Evolutionary conservation across 2,797 vertebrate genomes (phyloP).

Genomic region (Eurystomus glaucurus): DNA sequence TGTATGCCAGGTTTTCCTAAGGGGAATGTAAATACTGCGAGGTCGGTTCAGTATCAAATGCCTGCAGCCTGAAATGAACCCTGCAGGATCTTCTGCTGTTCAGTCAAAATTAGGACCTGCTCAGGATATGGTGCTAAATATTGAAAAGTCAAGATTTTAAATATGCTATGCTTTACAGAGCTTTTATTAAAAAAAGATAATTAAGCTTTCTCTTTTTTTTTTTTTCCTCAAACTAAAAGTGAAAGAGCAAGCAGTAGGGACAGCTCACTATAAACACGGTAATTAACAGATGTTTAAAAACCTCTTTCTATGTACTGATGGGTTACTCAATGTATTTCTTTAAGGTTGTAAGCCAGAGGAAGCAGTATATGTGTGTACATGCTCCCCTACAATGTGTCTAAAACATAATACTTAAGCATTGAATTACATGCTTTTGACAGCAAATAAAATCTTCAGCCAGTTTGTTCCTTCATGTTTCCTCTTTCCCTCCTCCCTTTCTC

Average conservation of each 20-base stretch:
- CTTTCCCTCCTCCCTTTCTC: not conserved
- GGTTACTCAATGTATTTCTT: not conserved
- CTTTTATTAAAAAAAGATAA: not conserved
- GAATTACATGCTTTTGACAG: not conserved
- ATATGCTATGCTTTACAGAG: not conserved
- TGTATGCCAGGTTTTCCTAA: conserved; percentile 46
- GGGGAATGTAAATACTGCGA: conserved; percentile 63
- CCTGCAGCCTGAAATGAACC: conserved; percentile 66
- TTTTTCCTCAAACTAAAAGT: not conserved
- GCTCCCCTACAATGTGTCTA: not conserved
- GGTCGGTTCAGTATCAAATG: conserved; percentile 60
- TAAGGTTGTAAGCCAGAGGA: not conserved
- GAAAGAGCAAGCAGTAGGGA: not conserved
- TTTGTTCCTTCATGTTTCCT: fast-evolving
- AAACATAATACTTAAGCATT: not conserved
- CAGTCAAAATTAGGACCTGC: conserved; percentile 14
- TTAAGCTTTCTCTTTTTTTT: not conserved
- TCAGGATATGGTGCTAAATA: not conserved
- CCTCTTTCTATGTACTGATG: fast-evolving
- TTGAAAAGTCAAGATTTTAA: not conserved
- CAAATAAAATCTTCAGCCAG: not conserved
- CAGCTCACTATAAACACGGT: fast-evolving
- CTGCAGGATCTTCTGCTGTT: conserved; percentile 14
- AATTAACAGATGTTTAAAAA: not conserved
- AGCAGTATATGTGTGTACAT: fast-evolving